Conservation (phyloP, 2,113 vertebrate genomes). For the Triplophysa dalaica region DNA sequence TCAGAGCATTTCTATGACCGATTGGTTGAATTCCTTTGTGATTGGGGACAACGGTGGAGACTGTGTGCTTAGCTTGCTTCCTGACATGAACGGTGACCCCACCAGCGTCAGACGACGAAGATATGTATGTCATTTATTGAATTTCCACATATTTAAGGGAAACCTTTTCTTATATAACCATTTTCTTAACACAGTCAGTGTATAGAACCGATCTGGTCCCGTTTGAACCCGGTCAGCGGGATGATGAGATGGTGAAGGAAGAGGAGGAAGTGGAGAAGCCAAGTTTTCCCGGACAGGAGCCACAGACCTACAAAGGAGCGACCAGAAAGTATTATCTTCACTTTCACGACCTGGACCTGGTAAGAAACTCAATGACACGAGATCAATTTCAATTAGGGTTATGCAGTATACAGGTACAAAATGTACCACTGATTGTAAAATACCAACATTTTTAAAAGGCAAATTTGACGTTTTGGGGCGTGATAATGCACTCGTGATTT, state of each 20-base stretch:
- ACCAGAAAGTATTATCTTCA: slow-evolving; percentile 77
- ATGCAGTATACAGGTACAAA: too few species aligned
- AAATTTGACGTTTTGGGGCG: too few species aligned
- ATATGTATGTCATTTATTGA: slow-evolving; percentile 76
- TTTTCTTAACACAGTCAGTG: slow-evolving; percentile 72
- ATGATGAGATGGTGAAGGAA: not conserved
- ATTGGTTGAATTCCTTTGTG: slow-evolving; percentile 84
- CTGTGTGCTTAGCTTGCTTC: slow-evolving; percentile 80
- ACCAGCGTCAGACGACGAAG: slow-evolving; percentile 81
- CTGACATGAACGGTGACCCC: slow-evolving; percentile 68
- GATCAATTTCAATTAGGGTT: not conserved
- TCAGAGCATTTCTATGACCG: slow-evolving; percentile 88
- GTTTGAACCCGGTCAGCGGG: slow-evolving; percentile 26
- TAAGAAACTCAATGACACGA: slow-evolving; percentile 60
- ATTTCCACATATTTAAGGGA: not conserved
- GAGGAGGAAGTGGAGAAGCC: not conserved
- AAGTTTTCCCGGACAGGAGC: slow-evolving; percentile 38
- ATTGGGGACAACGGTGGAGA: slow-evolving; percentile 83
- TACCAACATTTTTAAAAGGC: too few species aligned
- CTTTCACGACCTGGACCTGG: slow-evolving; percentile 83
- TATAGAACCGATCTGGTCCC: slow-evolving; percentile 81
- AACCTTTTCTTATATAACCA: not conserved
- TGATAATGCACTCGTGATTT: too few species aligned
- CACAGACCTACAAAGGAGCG: slow-evolving; percentile 77
- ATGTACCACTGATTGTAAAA: too few species aligned